A percentile compares a stretch with the other conserved stretches of the same genome.
Evolutionary conservation across 92 coral and sea anemone species (phyloP).

Genomic region (Zoanthus gigantus): DNA sequence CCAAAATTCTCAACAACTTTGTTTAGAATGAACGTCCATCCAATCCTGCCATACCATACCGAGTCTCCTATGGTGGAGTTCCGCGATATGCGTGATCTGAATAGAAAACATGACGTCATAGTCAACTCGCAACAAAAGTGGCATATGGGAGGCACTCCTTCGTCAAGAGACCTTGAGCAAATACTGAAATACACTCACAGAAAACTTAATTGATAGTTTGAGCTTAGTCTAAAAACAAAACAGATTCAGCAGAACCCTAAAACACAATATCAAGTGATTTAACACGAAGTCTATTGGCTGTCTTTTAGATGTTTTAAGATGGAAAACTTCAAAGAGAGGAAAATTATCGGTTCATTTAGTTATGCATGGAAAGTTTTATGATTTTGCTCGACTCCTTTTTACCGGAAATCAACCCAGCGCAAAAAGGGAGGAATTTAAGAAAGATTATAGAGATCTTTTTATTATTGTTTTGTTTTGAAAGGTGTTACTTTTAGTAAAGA

Average conservation of each 20-base stretch:
- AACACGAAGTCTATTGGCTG: slow-evolving; percentile 20
- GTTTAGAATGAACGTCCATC: not conserved
- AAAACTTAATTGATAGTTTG: not conserved
- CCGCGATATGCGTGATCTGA: slow-evolving; percentile 13
- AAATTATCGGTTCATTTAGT: not conserved
- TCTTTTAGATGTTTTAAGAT: not conserved
- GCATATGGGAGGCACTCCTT: slow-evolving; percentile 31
- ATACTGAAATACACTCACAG: not conserved
- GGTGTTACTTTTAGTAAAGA: slow-evolving; percentile 7
- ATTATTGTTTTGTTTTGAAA: not conserved
- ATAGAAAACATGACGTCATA: slow-evolving; percentile 39
- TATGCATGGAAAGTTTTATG: not conserved
- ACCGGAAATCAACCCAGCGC: slow-evolving; percentile 2
- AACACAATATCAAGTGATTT: not conserved
- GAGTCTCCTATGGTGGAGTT: slow-evolving; percentile 16
- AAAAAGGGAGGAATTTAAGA: not conserved
- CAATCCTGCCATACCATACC: not conserved
- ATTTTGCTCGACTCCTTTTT: not conserved
- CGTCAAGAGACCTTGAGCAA: not conserved
- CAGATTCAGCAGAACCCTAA: not conserved
- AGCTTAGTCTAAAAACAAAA: slow-evolving; percentile 3
- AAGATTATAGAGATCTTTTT: not conserved
- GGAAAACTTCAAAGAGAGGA: not conserved
- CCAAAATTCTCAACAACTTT: not conserved
- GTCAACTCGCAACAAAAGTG: slow-evolving; percentile 43